Conservation (phyloP, 2,113 vertebrate species). For the Gnathonemus echidnorhynchus region DNA sequence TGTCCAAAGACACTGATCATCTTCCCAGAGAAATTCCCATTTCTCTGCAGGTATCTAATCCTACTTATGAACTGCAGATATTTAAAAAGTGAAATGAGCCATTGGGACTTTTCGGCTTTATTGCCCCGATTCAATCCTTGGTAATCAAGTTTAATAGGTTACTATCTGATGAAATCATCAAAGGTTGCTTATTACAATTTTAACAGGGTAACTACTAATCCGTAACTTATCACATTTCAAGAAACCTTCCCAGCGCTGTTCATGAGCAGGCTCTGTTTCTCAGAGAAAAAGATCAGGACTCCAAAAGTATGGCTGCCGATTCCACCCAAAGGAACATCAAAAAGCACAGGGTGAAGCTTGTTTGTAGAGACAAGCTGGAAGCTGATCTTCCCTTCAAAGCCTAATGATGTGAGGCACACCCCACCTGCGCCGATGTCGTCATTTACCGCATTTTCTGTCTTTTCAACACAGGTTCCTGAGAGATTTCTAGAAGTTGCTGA, state of each 20-base stretch:
- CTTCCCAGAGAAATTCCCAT: not conserved
- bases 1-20: not conserved
- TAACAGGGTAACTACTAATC: not conserved
- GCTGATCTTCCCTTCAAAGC: not conserved
- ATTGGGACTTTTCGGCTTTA: not conserved
- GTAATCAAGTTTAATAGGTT: not conserved
- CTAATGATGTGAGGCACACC: not conserved
- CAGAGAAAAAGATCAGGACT: not conserved
- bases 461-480: slow-evolving; percentile 67
- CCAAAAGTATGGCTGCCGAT: not conserved
- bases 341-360: not conserved
- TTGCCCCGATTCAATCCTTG: not conserved
- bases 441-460: not conserved
- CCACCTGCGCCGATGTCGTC: not conserved
- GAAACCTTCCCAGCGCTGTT: not conserved
- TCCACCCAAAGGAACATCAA: not conserved
- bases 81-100: not conserved
- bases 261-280: not conserved
- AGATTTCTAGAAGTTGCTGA: slow-evolving; percentile 78
- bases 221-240: not conserved
- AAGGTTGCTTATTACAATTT: not conserved
- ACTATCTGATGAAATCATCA: not conserved
- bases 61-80: not conserved
- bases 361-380: not conserved
- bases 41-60: not conserved